Percentiles rank a stretch among this genome's conserved stretches.
Evolutionary conservation across 2,113 vertebrate species (phyloP).

Genomic region (Rhizomys pruinosus): DNA sequence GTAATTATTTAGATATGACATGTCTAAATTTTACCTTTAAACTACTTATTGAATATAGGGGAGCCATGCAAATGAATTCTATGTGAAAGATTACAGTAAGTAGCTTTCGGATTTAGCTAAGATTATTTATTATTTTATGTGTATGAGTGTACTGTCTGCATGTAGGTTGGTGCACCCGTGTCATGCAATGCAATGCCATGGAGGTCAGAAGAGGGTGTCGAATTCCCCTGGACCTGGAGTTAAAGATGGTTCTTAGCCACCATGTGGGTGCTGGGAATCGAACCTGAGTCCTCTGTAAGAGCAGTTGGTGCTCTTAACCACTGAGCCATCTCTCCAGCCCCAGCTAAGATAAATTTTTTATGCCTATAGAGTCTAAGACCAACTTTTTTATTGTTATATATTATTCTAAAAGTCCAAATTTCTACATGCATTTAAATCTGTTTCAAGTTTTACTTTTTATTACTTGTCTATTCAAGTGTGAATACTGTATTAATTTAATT

Average conservation of each 20-base stretch:
- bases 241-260: too few species aligned
- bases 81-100: neutral
- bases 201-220: too few species aligned
- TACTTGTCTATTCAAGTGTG: neutral
- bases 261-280: too few species aligned
- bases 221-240: too few species aligned
- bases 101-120: constrained; percentile 29
- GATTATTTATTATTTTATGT: too few species aligned
- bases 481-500: constrained; percentile 2
- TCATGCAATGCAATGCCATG: too few species aligned
- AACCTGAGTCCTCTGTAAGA: too few species aligned
- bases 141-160: too few species aligned
- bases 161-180: too few species aligned
- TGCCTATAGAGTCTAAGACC: neutral
- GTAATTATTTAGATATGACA: constrained; percentile 12
- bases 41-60: constrained; percentile 9
- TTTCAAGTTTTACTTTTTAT: neutral
- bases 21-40: constrained; percentile 14
- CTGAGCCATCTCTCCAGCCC: too few species aligned
- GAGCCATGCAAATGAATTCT: neutral
- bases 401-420: constrained; percentile 23
- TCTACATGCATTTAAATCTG: neutral
- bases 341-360: constrained; percentile 5
- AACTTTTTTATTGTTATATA: neutral
- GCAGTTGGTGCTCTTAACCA: too few species aligned